Evolutionary conservation across 2,797 vertebrate species (phyloP), one percentile per base, ranked within the genome.

Genomic region (Hephaestus fuliginosus): DNA sequence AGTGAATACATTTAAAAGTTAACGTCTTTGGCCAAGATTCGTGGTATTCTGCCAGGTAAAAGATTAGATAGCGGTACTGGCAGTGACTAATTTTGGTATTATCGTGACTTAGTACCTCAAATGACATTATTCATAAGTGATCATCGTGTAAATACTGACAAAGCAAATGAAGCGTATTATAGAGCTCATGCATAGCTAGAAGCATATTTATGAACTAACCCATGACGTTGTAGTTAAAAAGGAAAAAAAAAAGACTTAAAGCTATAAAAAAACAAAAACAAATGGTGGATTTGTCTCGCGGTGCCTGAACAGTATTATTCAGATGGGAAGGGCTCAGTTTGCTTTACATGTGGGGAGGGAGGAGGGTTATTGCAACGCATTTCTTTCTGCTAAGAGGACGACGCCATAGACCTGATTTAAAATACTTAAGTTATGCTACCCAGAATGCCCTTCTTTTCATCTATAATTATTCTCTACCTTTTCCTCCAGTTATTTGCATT

Each of bases 131-230:
- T 84, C 86, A 71, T 60, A 80, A 75, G 71, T 87, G 70, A 88
- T 90, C 77, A 78, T 90, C 39, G 20, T 95, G 94, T 95, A 95
- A 92, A 94, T 95, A 95, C 41, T 61, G 70, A 87, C 78, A 60
- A 81, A 83, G 63, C 57, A 83, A 86, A 86, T 56, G 48, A 90
- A 86, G 63, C 80, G 66, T 90, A 91, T 88, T 85, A 82, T 89
- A 81, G 80, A 91, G 86, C 84, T 90, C 85, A 73, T 46, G 41
- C 48, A 80, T 93, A 94, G 91, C 78, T 95, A 93, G 89, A 88
- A 82, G 68, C 87, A 86, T 94, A 95, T 92, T 93, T 94, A 92
- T 94, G 51, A 92, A 93, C 88, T 92, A 92, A 95, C 86, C 85
- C 72, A 81, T 84, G 73, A 70, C 84, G 83, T 74, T 80, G 84